These are phyloP conservation scores for Embidobia sp. DNA, from an alignment of 2,888 invertebrate genomes.

Conservation along the genomic window DNA sequence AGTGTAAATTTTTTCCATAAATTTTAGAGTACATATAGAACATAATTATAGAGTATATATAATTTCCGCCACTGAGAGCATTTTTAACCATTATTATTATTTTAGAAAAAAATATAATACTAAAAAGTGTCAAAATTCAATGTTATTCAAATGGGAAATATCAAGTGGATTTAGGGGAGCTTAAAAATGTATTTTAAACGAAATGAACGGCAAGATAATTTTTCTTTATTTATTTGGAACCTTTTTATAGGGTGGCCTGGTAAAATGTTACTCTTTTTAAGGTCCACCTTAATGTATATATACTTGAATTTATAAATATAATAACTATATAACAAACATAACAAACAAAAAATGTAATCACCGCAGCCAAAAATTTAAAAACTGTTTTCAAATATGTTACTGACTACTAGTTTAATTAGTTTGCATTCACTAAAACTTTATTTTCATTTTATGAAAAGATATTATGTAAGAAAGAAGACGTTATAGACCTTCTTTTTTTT, in stretches of 20 bases:
- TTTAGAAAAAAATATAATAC: constrained; percentile 9
- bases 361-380: too few species aligned
- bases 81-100: constrained; percentile 10
- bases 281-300: constrained; percentile 7
- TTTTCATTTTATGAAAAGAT: too few species aligned
- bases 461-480: too few species aligned
- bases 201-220: neutral
- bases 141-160: constrained; percentile 15
- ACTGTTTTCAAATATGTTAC: too few species aligned
- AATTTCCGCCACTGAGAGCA: neutral
- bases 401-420: too few species aligned
- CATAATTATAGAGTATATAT: neutral
- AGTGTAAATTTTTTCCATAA: neutral
- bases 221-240: constrained; percentile 20
- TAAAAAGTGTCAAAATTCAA: constrained; percentile 13
- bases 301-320: too few species aligned
- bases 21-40: too few species aligned
- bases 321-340: too few species aligned
- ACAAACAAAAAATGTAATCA: too few species aligned
- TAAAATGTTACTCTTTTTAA: constrained; percentile 5
- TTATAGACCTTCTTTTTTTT: too few species aligned
- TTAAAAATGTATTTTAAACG: constrained; percentile 12
- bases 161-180: constrained; percentile 11
- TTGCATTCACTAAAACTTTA: too few species aligned
- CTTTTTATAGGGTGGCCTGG: constrained; percentile 8